These are phyloP conservation scores for Phymanthus crucifer DNA, from an alignment of 92 coral and sea anemone species.

Conservation along the genomic window DNA sequence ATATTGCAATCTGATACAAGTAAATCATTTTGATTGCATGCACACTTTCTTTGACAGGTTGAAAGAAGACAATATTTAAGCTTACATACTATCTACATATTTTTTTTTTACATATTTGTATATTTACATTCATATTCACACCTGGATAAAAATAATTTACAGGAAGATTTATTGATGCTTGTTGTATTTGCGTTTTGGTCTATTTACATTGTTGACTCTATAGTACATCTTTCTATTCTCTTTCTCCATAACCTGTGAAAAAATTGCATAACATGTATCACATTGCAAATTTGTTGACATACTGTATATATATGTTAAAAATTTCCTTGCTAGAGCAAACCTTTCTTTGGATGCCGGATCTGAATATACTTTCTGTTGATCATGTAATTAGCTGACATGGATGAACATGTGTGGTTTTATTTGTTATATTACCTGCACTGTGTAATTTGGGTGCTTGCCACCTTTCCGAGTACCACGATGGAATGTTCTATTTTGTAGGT, in stretches of 20 bases:
- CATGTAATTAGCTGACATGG: background rate
- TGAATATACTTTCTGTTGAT: background rate
- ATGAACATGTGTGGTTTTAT: background rate
- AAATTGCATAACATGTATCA: background rate
- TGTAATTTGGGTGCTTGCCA: conserved; percentile 27
- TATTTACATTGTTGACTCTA: background rate
- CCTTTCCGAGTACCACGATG: conserved; percentile 31
- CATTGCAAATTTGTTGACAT: background rate
- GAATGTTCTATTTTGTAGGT: conserved; percentile 16
- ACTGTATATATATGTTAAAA: background rate
- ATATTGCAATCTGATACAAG: no score
- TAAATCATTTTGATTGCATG: no score
- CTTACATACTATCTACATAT: no score
- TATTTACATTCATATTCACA: background rate
- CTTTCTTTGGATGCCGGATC: background rate
- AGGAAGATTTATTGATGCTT: conserved; percentile 6
- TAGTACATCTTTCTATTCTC: conserved; percentile 5
- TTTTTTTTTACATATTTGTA: no score
- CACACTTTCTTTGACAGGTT: no score
- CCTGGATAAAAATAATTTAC: background rate
- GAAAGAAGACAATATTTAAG: no score
- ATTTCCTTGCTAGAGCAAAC: background rate
- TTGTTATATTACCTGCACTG: conserved; percentile 30
- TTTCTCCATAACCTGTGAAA: conserved; percentile 15
- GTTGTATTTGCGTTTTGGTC: background rate